These are phyloP conservation scores for Luidia sarsii DNA, from an alignment of 53 echinoderm and acorn worm species.

Conservation along the genomic window DNA sequence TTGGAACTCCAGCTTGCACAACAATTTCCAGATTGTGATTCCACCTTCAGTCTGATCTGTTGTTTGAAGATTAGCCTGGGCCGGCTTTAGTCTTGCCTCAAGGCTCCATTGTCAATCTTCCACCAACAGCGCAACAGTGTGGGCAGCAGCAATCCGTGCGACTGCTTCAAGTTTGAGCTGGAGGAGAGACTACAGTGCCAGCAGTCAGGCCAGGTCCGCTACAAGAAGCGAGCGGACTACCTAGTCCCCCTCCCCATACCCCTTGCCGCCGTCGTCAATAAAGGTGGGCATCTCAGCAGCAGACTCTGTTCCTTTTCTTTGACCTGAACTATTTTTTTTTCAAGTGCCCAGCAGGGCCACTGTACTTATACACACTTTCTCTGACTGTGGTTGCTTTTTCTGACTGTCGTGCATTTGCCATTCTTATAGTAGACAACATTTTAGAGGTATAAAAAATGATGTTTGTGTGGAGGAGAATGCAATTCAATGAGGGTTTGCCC, in stretches of 20 bases:
- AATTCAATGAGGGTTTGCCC: too few relatives aligned
- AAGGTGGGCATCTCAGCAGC: conserved; percentile 52
- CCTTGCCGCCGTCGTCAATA: conserved; percentile 79
- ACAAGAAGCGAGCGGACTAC: conserved; percentile 81
- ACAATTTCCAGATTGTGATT: too few relatives aligned
- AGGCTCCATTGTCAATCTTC: too few relatives aligned
- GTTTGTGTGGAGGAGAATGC: too few relatives aligned
- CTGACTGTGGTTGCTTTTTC: background rate
- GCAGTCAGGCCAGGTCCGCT: conserved; percentile 77
- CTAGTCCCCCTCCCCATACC: conserved; percentile 81
- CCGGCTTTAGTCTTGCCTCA: too few relatives aligned
- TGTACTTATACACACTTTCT: too few relatives aligned
- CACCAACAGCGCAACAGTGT: conserved; percentile 92
- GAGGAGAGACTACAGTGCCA: conserved; percentile 90
- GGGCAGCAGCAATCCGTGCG: conserved; percentile 80
- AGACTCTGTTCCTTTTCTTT: background rate
- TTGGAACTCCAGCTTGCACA: too few relatives aligned
- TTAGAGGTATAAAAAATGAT: too few relatives aligned
- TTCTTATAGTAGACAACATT: too few relatives aligned
- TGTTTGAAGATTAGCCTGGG: too few relatives aligned
- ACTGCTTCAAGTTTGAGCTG: conserved; percentile 84
- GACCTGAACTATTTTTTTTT: background rate
- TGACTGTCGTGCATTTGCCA: background rate
- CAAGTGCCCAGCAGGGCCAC: background rate
- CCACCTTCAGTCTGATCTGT: too few relatives aligned